Conservation (phyloP, 2,888 invertebrate genomes). For the Apamea epomidion region DNA sequence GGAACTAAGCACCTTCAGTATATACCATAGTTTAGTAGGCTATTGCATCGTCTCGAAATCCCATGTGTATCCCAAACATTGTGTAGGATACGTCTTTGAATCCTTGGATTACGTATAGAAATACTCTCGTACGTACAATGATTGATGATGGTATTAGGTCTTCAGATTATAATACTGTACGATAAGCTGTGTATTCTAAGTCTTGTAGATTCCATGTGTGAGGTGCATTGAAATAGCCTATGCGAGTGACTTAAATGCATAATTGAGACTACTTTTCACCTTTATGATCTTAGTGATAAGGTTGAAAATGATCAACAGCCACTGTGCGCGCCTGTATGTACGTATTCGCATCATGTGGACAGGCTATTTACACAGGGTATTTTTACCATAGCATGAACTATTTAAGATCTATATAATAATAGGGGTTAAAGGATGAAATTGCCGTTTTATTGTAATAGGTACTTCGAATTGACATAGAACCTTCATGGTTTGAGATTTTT, state of each 20-base stretch:
- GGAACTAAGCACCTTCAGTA: neutral
- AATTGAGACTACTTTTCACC: neutral
- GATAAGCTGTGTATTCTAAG: neutral
- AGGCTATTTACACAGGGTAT: neutral
- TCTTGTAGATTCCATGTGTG: neutral
- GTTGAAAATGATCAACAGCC: neutral
- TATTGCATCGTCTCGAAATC: neutral
- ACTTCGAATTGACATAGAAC: no score
- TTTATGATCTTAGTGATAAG: neutral
- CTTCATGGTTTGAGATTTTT: no score
- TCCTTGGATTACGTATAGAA: constrained; percentile 25
- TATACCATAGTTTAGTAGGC: neutral
- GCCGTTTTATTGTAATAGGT: no score
- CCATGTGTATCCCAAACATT: constrained; percentile 23
- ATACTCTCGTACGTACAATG: constrained; percentile 8
- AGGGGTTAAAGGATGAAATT: no score
- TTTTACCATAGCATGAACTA: neutral
- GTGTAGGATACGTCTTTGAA: neutral
- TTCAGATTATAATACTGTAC: constrained; percentile 4
- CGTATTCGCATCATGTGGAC: neutral
- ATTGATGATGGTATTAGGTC: constrained; percentile 27
- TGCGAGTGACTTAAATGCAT: neutral
- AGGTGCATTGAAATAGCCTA: neutral
- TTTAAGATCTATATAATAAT: neutral
- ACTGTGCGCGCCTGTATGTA: neutral